phyloP scores from a whole-genome alignment of 2,113 vertebrate species.

The Synodontis membranacea region DNA sequence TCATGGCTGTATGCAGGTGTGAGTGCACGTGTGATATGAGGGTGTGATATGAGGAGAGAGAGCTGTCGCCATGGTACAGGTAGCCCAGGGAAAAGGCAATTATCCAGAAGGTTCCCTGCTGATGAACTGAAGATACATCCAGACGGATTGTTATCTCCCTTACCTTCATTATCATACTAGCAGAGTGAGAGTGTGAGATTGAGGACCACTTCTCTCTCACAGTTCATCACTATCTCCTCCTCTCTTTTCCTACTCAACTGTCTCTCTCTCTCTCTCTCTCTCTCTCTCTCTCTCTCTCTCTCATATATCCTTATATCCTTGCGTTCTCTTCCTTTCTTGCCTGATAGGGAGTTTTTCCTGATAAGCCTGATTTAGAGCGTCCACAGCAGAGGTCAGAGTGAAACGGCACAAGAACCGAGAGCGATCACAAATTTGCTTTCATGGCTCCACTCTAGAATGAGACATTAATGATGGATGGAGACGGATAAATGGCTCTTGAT shows the following conservation, averaged over 20 bases:
- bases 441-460: conserved; percentile 25
- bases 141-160: conserved; percentile 49
- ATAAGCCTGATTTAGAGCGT: conserved; percentile 46
- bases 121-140: conserved; percentile 44
- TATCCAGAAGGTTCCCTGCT: conserved; percentile 50
- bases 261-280: conserved; percentile 1
- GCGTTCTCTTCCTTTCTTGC: conserved; percentile 1
- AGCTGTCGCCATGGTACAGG: conserved; percentile 26
- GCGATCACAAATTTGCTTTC: conserved; percentile 42
- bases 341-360: conserved; percentile 9
- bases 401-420: conserved; percentile 34
- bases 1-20: conserved; percentile 24
- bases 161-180: conserved; percentile 43
- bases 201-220: conserved; percentile 14
- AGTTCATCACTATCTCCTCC: conserved; percentile 21
- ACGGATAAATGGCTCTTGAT: conserved; percentile 28
- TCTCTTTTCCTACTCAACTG: conserved; percentile 23
- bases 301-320: background rate
- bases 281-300: background rate
- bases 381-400: conserved; percentile 29
- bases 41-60: conserved; percentile 8
- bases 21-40: background rate
- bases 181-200: conserved; percentile 24
- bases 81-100: conserved; percentile 49
- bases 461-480: conserved; percentile 24